Base-by-base conservation (phyloP, 35 echinoderm and acorn worm genomes). In the Stichopus chloronotus region DNA sequence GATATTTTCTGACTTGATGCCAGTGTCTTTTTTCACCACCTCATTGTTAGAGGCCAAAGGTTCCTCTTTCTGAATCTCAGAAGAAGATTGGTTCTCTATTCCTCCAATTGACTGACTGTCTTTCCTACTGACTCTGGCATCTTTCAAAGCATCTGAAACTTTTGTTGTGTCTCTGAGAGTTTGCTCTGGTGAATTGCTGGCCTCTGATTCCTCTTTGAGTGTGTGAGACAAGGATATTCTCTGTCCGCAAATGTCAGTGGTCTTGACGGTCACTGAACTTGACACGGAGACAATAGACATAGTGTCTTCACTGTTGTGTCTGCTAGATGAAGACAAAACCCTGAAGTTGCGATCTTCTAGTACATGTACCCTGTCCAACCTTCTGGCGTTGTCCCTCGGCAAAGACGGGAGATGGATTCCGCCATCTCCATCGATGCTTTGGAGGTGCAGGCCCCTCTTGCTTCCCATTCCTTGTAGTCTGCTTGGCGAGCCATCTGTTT, bases 211-310 rank as follows among this genome's bases (percentile, higher is more conserved):
- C 57, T 89, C 87, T 72, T 72, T 65, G 8, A 89, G 61, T 3
- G 87, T 89, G 87, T 91, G 71, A 12, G 90, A 91, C 17, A 91
- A n/a, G 6, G 90, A 91, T 24, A 91, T 78, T 56, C 90, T 91
- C 69, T 91, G 69, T 11, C 90, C 90, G 1, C 69, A 77, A 6
- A 78, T 91, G 71, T 91, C 90, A 9, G 71, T 56, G 6, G 69
- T 91, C n/a, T 79, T 91, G 19, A 65, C 65, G 9, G 90, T 91
- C 6, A 55, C 53, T 2, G 72, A 59, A 13, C 90, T 91, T 8
- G 93, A 82, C 6, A 94, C 78, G 0, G 93, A 94, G 9, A 94
- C 55, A 8, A 94, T 87, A 1, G 93, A 94, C 25, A 94, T 80
- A 14, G 72, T 43, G 53, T 94, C 93, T 8, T 94, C 93, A 69